Evolutionary conservation across 2,113 vertebrate species (phyloP).

Genomic region (Oncorhynchus keta): DNA sequence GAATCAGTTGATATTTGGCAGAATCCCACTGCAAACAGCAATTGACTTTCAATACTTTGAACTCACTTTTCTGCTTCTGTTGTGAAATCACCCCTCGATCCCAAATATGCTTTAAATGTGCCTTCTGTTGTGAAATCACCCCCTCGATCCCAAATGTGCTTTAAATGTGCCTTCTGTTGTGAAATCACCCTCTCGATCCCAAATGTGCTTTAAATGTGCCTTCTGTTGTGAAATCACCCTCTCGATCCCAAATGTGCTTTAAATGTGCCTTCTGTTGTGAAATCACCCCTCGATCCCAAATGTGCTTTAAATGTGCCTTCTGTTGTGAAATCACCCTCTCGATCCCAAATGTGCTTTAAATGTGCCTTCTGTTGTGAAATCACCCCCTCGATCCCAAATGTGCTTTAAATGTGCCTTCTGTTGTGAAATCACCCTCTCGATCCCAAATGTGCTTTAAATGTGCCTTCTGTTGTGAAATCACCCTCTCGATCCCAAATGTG

Average conservation of each 20-base stretch:
- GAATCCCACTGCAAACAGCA: background rate
- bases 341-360: background rate
- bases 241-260: background rate
- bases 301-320: background rate
- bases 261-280: background rate
- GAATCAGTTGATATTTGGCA: background rate
- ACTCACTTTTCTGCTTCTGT: background rate
- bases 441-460: background rate
- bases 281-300: background rate
- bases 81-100: background rate
- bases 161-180: background rate
- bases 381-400: background rate
- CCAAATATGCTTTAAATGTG: background rate
- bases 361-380: background rate
- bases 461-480: background rate
- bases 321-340: background rate
- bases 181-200: background rate
- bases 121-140: background rate
- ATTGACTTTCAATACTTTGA: background rate
- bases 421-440: background rate
- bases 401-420: background rate
- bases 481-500: background rate
- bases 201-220: background rate
- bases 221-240: background rate
- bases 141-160: background rate